These are phyloP conservation scores for Muricea muricata DNA, from an alignment of 92 coral and sea anemone species.

Conservation along the genomic window DNA sequence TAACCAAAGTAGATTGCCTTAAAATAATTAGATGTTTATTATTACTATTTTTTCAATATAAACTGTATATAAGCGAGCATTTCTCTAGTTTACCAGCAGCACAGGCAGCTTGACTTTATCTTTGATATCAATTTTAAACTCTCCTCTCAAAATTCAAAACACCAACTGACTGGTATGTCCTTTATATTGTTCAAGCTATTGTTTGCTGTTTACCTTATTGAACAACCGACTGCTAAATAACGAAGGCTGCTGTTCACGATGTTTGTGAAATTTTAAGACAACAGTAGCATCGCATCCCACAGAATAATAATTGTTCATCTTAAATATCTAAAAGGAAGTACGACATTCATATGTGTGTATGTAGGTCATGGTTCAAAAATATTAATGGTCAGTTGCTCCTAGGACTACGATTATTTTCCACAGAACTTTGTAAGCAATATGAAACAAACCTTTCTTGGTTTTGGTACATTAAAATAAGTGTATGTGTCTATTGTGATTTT, in stretches of 20 bases:
- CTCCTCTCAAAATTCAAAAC: not conserved
- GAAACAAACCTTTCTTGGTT: slow-evolving; percentile 88
- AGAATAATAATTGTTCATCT: slow-evolving; percentile 97
- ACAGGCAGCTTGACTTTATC: too few species aligned
- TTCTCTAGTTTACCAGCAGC: too few species aligned
- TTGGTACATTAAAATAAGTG: slow-evolving; percentile 86
- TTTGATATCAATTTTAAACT: too few species aligned
- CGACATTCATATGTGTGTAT: too few species aligned
- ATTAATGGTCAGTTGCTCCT: too few species aligned
- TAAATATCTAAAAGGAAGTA: slow-evolving; percentile 69
- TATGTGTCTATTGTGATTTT: slow-evolving; percentile 77
- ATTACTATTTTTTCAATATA: not conserved
- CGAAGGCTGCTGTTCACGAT: slow-evolving; percentile 95
- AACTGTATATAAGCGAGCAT: not conserved
- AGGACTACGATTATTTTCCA: too few species aligned
- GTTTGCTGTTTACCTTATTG: slow-evolving; percentile 94
- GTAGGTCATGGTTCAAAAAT: too few species aligned
- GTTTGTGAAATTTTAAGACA: slow-evolving; percentile 92
- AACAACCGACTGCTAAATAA: slow-evolving; percentile 87
- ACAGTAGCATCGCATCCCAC: slow-evolving; percentile 98
- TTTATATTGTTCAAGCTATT: too few species aligned
- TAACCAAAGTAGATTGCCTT: slow-evolving; percentile 96
- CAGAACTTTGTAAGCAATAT: too few species aligned
- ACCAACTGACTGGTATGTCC: too few species aligned
- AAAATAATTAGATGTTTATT: slow-evolving; percentile 2